Conservation (phyloP, 2,888 invertebrate species). For the Linnaemya tessellans region DNA sequence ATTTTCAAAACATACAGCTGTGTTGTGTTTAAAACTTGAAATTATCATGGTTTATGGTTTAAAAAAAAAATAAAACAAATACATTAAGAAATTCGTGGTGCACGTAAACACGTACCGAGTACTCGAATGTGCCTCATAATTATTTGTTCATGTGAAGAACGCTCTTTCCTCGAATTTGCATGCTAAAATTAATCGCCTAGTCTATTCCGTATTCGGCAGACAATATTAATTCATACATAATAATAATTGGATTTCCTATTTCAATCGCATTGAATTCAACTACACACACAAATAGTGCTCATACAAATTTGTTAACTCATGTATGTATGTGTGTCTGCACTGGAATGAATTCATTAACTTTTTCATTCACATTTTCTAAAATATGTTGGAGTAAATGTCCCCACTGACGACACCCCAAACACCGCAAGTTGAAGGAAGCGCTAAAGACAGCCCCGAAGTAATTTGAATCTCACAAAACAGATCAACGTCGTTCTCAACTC, state of each 20-base stretch:
- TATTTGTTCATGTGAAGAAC: no score
- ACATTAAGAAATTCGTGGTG: neutral
- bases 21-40: slow-evolving; percentile 58
- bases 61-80: slow-evolving; percentile 50
- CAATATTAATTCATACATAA: no score
- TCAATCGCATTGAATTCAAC: neutral
- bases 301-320: neutral
- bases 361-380: slow-evolving; percentile 50
- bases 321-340: neutral
- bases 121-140: neutral
- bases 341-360: slow-evolving; percentile 35
- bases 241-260: neutral
- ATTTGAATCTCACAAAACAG: slow-evolving; percentile 64
- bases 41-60: slow-evolving; percentile 60
- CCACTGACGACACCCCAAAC: slow-evolving; percentile 67
- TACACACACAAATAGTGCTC: neutral
- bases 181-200: neutral
- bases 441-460: slow-evolving; percentile 61
- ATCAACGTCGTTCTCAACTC: slow-evolving; percentile 56
- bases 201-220: neutral
- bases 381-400: slow-evolving; percentile 55
- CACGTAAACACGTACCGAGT: neutral
- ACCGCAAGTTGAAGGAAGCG: slow-evolving; percentile 65
- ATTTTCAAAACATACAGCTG: slow-evolving; percentile 67
- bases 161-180: neutral